Conservation (phyloP, 2,113 vertebrate genomes). For the Tenrec ecaudatus region DNA sequence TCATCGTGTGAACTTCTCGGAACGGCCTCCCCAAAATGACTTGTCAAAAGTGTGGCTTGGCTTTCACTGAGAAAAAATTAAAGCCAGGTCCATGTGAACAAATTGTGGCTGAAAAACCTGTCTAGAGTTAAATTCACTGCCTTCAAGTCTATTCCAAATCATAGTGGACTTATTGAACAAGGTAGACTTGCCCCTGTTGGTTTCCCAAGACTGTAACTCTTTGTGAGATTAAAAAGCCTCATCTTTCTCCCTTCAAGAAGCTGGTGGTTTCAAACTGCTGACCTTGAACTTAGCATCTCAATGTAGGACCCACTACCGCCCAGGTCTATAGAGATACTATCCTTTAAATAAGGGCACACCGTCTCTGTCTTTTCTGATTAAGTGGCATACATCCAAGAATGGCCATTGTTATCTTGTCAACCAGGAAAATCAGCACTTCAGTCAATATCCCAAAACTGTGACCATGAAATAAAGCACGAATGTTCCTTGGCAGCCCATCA, state of each 20-base stretch:
- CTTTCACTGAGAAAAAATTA: not conserved
- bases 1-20: not conserved
- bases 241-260: no score
- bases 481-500: not conserved
- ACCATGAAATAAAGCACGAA: slow-evolving; percentile 9
- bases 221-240: no score
- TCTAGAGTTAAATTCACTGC: no score
- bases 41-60: not conserved
- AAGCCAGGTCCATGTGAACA: not conserved
- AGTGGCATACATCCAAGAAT: not conserved
- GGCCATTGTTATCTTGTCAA: not conserved
- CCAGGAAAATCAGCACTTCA: not conserved
- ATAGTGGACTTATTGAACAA: not conserved
- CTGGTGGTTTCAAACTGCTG: no score
- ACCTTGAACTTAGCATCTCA: no score
- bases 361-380: not conserved
- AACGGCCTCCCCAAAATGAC: not conserved
- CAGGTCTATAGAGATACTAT: not conserved
- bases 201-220: no score
- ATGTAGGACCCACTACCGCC: no score
- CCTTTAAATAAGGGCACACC: not conserved
- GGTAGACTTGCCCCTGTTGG: no score
- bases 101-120: not conserved
- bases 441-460: not conserved
- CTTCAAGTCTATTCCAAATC: not conserved